Percentiles rank a stretch among this genome's conserved stretches.
Evolutionary conservation across 2,888 invertebrate genomes (phyloP).

Genomic region (Mesoligia furuncula): DNA sequence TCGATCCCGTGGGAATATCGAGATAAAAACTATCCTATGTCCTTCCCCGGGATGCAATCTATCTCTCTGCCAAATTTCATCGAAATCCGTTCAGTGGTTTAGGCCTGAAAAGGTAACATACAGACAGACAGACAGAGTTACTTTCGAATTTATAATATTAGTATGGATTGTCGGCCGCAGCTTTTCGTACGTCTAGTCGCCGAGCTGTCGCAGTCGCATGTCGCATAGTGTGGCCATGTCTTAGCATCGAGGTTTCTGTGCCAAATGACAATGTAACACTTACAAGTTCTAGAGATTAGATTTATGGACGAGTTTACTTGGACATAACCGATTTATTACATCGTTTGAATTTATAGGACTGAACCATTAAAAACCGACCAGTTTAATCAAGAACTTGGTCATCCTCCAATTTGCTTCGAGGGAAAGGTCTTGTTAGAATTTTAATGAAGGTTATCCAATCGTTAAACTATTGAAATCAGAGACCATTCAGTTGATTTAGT

Average conservation of each 20-base stretch:
- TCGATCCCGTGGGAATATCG: no score
- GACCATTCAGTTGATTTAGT: slow-evolving; percentile 7
- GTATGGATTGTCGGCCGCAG: not conserved
- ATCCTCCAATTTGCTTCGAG: not conserved
- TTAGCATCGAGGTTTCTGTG: not conserved
- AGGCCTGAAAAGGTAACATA: no score
- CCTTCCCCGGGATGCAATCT: no score
- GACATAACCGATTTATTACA: slow-evolving; percentile 46
- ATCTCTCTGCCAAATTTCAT: no score
- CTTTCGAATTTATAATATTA: no score
- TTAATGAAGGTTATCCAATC: slow-evolving; percentile 8
- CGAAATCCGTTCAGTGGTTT: no score
- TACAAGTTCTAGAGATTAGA: slow-evolving; percentile 51
- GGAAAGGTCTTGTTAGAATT: not conserved
- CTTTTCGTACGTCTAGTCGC: not conserved
- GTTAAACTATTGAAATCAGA: slow-evolving; percentile 25
- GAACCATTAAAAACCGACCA: not conserved
- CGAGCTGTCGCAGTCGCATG: not conserved
- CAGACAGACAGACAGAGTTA: no score
- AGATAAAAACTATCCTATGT: no score
- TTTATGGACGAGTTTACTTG: slow-evolving; percentile 50
- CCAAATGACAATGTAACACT: not conserved
- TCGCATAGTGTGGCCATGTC: not conserved
- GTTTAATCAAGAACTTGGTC: not conserved
- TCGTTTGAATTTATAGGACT: slow-evolving; percentile 57